Evolutionary conservation across 2,113 vertebrate species (phyloP).

Genomic region (Limnothrissa miodon): DNA sequence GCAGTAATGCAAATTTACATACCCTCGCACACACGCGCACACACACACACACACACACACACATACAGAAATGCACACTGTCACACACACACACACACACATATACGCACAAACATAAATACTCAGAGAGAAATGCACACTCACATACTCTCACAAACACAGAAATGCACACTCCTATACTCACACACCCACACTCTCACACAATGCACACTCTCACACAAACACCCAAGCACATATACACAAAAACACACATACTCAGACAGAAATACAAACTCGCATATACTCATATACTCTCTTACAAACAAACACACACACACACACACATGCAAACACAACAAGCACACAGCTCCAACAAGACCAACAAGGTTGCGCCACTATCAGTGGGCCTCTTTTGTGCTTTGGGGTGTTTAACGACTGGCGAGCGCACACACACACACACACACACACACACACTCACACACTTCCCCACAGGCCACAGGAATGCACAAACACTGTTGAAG

Average conservation of each 20-base stretch:
- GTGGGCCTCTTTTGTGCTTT: slow-evolving; percentile 9
- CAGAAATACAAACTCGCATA: background rate
- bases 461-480: slow-evolving; percentile 37
- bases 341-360: background rate
- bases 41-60: background rate
- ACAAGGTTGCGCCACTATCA: slow-evolving; percentile 34
- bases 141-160: background rate
- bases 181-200: background rate
- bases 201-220: background rate
- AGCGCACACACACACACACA: background rate
- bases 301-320: background rate
- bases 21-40: too few species aligned
- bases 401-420: slow-evolving; percentile 22
- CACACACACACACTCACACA: background rate
- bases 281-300: background rate
- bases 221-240: background rate
- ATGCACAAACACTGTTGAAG: slow-evolving; percentile 35
- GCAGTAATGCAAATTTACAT: slow-evolving; percentile 8
- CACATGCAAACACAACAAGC: background rate
- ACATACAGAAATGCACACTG: background rate
- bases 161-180: background rate
- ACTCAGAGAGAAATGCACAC: too few species aligned
- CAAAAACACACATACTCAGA: background rate
- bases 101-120: background rate
- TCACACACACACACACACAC: background rate